Evolutionary conservation across 1,140 invertebrate species (phyloP).

Genomic region (Neodiprion fabricii): DNA sequence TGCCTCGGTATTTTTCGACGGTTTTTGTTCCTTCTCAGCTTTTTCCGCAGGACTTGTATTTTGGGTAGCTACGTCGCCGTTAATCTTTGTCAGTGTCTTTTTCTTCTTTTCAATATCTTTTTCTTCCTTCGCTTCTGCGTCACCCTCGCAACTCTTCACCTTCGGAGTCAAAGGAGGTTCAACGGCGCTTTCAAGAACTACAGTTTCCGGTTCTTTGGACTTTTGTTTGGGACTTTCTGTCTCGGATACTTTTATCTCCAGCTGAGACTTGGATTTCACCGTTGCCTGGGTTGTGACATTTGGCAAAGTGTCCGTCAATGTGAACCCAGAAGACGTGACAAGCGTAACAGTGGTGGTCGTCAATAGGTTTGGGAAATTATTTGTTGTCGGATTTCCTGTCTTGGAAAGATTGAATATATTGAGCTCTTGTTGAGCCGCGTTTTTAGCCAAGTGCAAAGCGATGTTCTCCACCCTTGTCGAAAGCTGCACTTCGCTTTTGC

Average conservation of each 20-base stretch:
- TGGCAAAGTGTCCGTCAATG: background rate
- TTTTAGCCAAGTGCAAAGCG: slow-evolving; percentile 36
- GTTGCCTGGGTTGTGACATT: background rate
- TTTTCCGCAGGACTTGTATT: slow-evolving; percentile 14
- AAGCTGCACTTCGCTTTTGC: slow-evolving; percentile 33
- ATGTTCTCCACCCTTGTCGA: slow-evolving; percentile 33
- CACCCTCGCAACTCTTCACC: background rate
- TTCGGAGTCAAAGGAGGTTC: background rate
- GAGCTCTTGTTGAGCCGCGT: slow-evolving; percentile 35
- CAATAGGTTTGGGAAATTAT: background rate
- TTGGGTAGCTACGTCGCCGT: slow-evolving; percentile 23
- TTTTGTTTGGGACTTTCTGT: background rate
- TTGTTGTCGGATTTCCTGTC: slow-evolving; percentile 6
- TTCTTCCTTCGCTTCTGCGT: background rate
- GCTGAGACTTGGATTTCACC: background rate
- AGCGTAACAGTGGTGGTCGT: background rate
- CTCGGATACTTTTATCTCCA: background rate
- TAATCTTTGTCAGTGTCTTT: slow-evolving; percentile 25
- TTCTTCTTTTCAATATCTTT: slow-evolving; percentile 16
- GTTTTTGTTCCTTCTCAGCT: slow-evolving; percentile 18
- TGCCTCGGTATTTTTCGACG: background rate
- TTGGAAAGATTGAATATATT: slow-evolving; percentile 50
- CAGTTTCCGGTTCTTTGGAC: background rate
- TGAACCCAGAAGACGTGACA: background rate
- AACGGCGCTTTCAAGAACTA: background rate